Conservation (phyloP, 2,888 invertebrate species). For the Eristalis arbustorum region DNA sequence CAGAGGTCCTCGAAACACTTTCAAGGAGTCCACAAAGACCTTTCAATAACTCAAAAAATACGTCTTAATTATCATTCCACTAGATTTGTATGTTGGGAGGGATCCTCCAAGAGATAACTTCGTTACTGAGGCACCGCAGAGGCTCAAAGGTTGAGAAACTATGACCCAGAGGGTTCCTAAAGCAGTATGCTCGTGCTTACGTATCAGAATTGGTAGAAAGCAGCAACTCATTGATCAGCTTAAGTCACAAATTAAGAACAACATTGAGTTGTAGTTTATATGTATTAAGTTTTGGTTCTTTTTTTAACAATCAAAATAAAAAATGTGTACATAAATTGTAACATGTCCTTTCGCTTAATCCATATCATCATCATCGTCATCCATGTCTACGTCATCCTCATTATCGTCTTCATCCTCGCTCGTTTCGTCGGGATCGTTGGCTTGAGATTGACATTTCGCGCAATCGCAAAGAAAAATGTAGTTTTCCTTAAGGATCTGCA, state of each 20-base stretch:
- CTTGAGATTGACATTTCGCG: slow-evolving; percentile 87
- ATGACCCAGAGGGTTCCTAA: slow-evolving; percentile 92
- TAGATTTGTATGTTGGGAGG: no score
- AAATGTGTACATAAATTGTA: slow-evolving; percentile 37
- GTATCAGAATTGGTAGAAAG: slow-evolving; percentile 96
- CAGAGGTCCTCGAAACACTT: no score
- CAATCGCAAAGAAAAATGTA: slow-evolving; percentile 93
- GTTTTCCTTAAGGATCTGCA: slow-evolving; percentile 84
- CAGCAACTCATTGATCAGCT: slow-evolving; percentile 94
- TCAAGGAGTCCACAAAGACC: no score
- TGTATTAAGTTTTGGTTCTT: slow-evolving; percentile 41
- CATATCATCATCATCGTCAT: slow-evolving; percentile 75
- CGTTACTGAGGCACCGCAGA: no score
- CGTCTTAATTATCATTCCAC: no score
- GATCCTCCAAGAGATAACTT: no score
- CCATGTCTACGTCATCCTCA: slow-evolving; percentile 81
- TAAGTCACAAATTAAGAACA: slow-evolving; percentile 78
- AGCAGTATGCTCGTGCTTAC: slow-evolving; percentile 95
- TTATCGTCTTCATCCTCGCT: slow-evolving; percentile 89
- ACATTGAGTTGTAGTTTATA: slow-evolving; percentile 1
- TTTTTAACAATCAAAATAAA: slow-evolving; percentile 32
- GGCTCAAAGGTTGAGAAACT: slow-evolving; percentile 94
- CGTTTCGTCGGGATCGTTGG: slow-evolving; percentile 89
- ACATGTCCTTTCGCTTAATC: slow-evolving; percentile 21
- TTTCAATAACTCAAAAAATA: no score